phyloP scores from a whole-genome alignment of 2,113 vertebrate genomes.

The Urocitellus parryii region DNA sequence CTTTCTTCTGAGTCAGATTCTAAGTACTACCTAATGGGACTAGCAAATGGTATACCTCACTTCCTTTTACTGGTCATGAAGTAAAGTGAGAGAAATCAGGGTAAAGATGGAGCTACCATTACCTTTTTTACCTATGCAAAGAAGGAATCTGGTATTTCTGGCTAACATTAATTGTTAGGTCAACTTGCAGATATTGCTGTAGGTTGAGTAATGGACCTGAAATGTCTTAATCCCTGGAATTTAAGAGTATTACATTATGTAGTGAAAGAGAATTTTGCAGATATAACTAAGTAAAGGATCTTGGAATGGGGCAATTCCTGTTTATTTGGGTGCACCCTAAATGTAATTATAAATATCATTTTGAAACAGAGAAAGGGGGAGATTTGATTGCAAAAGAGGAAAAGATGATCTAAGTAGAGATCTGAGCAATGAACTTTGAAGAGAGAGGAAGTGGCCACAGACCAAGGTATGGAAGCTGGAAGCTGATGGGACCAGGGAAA shows the following conservation, averaged over 20 bases:
- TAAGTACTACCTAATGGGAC: conserved; percentile 42
- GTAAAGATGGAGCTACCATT: not conserved
- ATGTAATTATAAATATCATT: not conserved
- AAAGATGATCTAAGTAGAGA: conserved; percentile 3
- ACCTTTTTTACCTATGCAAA: not conserved
- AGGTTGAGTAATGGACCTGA: not conserved
- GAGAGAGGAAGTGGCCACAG: not conserved
- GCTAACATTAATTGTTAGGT: not conserved
- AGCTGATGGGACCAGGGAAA: not conserved
- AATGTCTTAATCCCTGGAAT: conserved; percentile 7
- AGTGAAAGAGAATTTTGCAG: not conserved
- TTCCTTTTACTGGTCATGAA: conserved; percentile 48
- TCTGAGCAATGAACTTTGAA: not conserved
- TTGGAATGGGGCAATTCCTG: not conserved
- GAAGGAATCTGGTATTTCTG: conserved; percentile 27
- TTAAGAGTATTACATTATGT: not conserved
- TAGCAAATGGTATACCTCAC: conserved; percentile 18
- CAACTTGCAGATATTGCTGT: not conserved
- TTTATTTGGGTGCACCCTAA: not conserved
- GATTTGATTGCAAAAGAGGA: not conserved
- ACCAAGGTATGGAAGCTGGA: not conserved
- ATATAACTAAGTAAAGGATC: not conserved
- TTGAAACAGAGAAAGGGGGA: not conserved
- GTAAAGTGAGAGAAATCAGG: conserved; percentile 26
- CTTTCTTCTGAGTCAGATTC: conserved; percentile 53